Percentiles rank a stretch among this genome's conserved stretches.
These are phyloP conservation scores for Arrhamphus sclerolepis DNA, from an alignment of 2,797 vertebrate genomes.

Conservation along the genomic window DNA sequence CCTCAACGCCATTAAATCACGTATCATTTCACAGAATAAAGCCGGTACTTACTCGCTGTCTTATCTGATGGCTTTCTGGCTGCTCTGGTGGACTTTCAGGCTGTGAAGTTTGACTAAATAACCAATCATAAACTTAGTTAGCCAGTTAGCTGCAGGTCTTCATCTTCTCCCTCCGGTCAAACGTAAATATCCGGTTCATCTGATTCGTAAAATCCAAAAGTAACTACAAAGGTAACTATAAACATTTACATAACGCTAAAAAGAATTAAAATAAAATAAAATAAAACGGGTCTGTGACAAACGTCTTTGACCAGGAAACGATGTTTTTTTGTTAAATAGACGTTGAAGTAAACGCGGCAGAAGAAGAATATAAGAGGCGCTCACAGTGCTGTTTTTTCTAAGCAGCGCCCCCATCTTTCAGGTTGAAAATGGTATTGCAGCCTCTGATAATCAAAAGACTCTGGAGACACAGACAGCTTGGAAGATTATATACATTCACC, in stretches of 20 bases:
- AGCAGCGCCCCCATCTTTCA: conserved; percentile 54
- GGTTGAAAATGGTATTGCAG: conserved; percentile 34
- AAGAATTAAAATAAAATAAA: too few species aligned
- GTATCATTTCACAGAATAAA: background rate
- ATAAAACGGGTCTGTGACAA: background rate
- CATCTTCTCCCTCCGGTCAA: background rate
- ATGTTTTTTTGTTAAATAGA: conserved; percentile 33
- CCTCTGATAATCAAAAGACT: background rate
- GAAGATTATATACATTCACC: background rate
- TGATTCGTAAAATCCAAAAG: background rate
- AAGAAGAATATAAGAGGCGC: conserved; percentile 32
- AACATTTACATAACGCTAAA: background rate
- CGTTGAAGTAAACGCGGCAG: conserved; percentile 19
- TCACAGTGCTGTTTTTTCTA: background rate
- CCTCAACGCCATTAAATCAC: too few species aligned
- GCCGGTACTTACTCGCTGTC: conserved; percentile 6
- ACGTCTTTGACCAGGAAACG: background rate
- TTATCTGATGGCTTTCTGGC: too few species aligned
- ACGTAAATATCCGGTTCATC: background rate
- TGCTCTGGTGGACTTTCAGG: background rate
- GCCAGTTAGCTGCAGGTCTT: background rate
- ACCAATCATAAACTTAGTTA: conserved; percentile 8
- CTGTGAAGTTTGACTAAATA: conserved; percentile 8
- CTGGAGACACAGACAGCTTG: too few species aligned
- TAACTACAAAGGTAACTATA: background rate